A percentile compares a stretch with the other conserved stretches of the same genome.
Evolutionary conservation across 1,140 invertebrate genomes (phyloP).

Genomic region (Leptestheria dahalacensis): DNA sequence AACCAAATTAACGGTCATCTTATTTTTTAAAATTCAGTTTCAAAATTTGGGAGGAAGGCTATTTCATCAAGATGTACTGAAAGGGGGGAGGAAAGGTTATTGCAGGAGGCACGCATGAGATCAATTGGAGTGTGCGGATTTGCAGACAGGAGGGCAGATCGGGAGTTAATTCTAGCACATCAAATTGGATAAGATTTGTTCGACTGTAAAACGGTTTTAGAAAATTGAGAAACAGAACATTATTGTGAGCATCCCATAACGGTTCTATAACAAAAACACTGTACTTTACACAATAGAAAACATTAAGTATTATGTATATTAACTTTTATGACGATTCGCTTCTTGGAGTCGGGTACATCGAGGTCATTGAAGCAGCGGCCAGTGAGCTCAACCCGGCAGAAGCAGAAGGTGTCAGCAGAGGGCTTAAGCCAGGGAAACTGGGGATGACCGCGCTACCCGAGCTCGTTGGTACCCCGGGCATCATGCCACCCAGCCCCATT

Average conservation of each 20-base stretch:
- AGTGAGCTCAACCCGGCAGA: constrained; percentile 13
- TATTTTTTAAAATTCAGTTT: no score
- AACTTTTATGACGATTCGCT: background rate
- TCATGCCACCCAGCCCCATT: background rate
- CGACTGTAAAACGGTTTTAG: no score
- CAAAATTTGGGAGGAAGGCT: background rate
- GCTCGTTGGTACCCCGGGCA: background rate
- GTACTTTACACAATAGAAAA: background rate
- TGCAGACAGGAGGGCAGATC: no score
- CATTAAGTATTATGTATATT: background rate
- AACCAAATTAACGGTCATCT: background rate
- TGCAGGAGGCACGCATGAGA: background rate
- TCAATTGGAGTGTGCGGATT: background rate
- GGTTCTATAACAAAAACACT: background rate
- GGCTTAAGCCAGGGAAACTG: background rate
- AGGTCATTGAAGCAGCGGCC: constrained; percentile 9
- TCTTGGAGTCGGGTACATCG: background rate
- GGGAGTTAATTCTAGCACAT: background rate
- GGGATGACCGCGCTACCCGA: background rate
- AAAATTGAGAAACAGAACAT: no score
- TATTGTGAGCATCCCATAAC: background rate
- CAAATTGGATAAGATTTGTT: no score
- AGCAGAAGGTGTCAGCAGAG: constrained; percentile 12
- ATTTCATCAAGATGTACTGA: no score
- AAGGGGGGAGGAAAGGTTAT: no score